These are phyloP conservation scores for Beris chalybata DNA, from an alignment of 2,888 invertebrate genomes.

Conservation along the genomic window DNA sequence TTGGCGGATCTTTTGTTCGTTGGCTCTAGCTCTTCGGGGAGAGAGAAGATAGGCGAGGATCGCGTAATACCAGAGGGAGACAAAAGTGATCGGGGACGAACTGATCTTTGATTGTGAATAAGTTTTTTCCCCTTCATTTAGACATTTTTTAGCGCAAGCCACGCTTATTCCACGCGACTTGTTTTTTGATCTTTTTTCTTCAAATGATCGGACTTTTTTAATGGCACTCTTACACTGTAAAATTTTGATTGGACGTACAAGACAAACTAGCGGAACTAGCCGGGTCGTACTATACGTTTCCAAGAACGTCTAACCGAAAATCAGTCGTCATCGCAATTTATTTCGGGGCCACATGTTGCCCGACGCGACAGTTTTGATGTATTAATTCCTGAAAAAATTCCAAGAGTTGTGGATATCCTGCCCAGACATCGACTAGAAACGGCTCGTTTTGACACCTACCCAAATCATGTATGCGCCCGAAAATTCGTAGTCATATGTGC, in stretches of 20 bases:
- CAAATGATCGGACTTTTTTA: slow-evolving; percentile 11
- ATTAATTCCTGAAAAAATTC: slow-evolving; percentile 34
- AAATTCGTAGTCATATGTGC: not conserved
- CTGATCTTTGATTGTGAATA: slow-evolving; percentile 28
- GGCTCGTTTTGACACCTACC: slow-evolving; percentile 1
- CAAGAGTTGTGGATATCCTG: slow-evolving; percentile 3
- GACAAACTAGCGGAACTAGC: too few species aligned
- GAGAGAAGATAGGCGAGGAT: slow-evolving; percentile 20
- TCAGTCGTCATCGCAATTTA: too few species aligned
- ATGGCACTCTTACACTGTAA: slow-evolving; percentile 3
- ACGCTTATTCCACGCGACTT: slow-evolving; percentile 38
- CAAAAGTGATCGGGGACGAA: slow-evolving; percentile 7
- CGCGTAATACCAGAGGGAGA: slow-evolving; percentile 28
- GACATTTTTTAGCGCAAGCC: slow-evolving; percentile 19
- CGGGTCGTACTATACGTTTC: too few species aligned
- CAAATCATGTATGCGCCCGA: not conserved
- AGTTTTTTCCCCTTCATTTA: slow-evolving; percentile 11
- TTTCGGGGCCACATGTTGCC: slow-evolving; percentile 15
- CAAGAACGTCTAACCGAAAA: too few species aligned
- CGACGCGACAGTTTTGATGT: slow-evolving; percentile 27
- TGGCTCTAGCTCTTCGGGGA: slow-evolving; percentile 2
- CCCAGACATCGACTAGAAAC: not conserved
- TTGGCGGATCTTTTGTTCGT: slow-evolving; percentile 28
- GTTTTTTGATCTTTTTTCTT: slow-evolving; percentile 15
- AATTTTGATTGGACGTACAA: too few species aligned